Conservation (phyloP, 2,113 vertebrate species). For the Chloroceryle aenea region DNA sequence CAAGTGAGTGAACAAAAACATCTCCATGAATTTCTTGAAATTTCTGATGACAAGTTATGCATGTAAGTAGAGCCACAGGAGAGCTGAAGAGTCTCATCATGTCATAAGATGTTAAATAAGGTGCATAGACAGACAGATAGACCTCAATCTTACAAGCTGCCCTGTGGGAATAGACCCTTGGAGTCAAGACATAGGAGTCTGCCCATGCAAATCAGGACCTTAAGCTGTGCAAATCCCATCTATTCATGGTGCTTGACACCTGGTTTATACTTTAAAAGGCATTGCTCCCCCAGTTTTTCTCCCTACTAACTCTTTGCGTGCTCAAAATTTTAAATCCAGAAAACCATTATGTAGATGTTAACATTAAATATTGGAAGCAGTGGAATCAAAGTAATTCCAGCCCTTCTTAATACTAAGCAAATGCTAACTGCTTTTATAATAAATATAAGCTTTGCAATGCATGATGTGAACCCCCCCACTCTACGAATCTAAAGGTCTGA, state of each 20-base stretch:
- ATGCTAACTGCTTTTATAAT: not conserved
- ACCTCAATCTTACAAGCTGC: slow-evolving; percentile 27
- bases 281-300: not conserved
- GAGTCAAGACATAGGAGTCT: not conserved
- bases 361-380: not conserved
- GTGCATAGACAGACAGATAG: slow-evolving; percentile 28
- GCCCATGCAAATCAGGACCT: slow-evolving; percentile 1
- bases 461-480: not conserved
- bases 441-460: not conserved
- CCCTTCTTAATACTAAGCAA: not conserved
- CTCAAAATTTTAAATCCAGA: not conserved
- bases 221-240: slow-evolving; percentile 21
- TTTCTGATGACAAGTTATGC: slow-evolving; percentile 29
- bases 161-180: not conserved
- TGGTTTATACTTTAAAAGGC: slow-evolving; percentile 5
- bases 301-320: not conserved
- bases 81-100: slow-evolving; percentile 5
- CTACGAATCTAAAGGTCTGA: not conserved
- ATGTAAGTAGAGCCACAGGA: slow-evolving; percentile 13
- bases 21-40: not conserved
- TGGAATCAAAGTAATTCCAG: not conserved
- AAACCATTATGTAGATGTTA: not conserved
- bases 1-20: not conserved
- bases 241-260: not conserved
- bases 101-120: slow-evolving; percentile 43